Evolutionary conservation across 2,797 vertebrate species (phyloP), one percentile per base, ranked within the genome.

Genomic region (Crypturellus tataupa): DNA sequence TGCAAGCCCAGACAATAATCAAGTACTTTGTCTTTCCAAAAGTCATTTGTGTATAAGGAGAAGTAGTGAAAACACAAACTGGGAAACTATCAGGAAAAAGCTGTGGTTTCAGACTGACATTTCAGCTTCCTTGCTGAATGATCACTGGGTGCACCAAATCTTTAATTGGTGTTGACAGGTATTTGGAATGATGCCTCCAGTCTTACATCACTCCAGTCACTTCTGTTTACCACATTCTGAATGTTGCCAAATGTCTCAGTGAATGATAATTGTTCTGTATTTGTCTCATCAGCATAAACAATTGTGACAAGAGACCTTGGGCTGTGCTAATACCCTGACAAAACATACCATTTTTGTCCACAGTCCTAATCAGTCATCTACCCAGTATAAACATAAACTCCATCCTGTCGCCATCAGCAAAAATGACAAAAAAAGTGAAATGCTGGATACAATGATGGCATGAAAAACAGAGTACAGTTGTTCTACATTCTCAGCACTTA

Each of bases 221-320:
- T 92, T 80, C 78, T 71, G 31, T 89, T 96, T 92, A 89, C 53
- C 37, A 35, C 76, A 79, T 95, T 21, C 63, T 83, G 90, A 93
- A 35, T 9, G 9, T 79, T 94, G 90, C 69, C 75, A 90, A 91
- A 93, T 80, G 91, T 72, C 40, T 78, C 35, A 19, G 60, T 56
- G 87, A 89, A 87, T 80, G 31, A 79, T 73, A 96, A 96, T 85
- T 92, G 75, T 76, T 87, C 75, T 79, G 33, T 79, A 37, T 95
- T 87, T 95, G 72, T 76, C 88, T 85, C 80, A 89, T 91, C 85
- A 95, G 80, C 64, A 87, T 71, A 93, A 95, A 89, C 33, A 77
- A 53, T 95, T 92, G 65, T 90, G 93, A 90, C 85, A 92, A 68
- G 90, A 90, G 70, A 85, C 56, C 79, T 19, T 78, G 76, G 88